Conservation (phyloP, 2,797 vertebrate genomes). For the Acanthurus leucopareius region DNA sequence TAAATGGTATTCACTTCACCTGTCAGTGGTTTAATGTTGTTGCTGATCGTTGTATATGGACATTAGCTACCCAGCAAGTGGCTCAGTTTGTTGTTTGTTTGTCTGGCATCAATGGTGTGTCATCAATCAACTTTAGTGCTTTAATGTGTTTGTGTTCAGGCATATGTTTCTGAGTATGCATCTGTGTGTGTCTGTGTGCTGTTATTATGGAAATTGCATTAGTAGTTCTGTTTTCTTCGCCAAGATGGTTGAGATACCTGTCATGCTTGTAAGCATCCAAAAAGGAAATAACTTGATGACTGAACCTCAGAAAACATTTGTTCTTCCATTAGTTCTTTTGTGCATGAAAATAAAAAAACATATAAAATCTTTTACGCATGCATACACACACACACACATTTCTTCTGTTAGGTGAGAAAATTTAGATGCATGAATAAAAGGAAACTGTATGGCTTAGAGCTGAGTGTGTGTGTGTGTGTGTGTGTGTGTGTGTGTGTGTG, state of each 20-base stretch:
- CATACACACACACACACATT: neutral
- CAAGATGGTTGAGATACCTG: conserved; percentile 17
- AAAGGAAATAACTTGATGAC: conserved; percentile 1
- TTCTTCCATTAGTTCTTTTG: conserved; percentile 10
- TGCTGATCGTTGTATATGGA: neutral
- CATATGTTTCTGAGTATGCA: neutral
- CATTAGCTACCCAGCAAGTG: neutral
- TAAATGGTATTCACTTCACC: too few relatives aligned
- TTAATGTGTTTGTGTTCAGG: neutral
- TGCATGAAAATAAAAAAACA: conserved; percentile 9
- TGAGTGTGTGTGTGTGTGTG: conserved; percentile 19
- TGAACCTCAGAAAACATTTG: neutral
- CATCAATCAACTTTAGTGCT: conserved; percentile 8
- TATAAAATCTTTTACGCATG: neutral
- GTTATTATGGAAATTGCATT: conserved; percentile 8
- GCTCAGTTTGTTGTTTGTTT: neutral
- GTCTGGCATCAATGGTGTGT: neutral
- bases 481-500: neutral
- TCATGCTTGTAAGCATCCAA: conserved; percentile 1
- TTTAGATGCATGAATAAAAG: conserved; percentile 29
- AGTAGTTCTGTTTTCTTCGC: conserved; percentile 4
- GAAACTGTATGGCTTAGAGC: conserved; percentile 19
- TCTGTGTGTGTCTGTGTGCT: neutral
- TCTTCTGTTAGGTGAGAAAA: conserved; percentile 37
- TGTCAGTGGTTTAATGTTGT: too few relatives aligned